Conservation (phyloP, 2,888 invertebrate genomes). For the Melieria omissa region DNA sequence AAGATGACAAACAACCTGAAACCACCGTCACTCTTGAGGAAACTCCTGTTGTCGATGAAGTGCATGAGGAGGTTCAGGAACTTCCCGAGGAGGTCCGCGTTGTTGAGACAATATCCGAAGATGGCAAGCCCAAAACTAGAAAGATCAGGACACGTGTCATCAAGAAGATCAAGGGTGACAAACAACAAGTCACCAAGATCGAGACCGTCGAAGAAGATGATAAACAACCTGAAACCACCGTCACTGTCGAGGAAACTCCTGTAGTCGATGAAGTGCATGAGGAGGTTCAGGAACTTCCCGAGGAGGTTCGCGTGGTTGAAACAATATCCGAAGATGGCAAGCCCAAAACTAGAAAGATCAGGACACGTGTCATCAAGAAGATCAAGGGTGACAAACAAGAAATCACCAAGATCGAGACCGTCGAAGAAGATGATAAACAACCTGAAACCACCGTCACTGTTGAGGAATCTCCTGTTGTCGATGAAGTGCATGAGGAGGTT, state of each 20-base stretch:
- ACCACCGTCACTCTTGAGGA: conserved; percentile 54
- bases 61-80: conserved; percentile 39
- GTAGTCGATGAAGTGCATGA: conserved; percentile 21
- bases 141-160: conserved; percentile 21
- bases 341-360: conserved; percentile 46
- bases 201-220: conserved; percentile 37
- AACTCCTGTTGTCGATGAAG: conserved; percentile 40
- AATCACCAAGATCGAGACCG: conserved; percentile 49
- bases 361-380: conserved; percentile 49
- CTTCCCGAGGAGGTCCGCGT: conserved; percentile 36
- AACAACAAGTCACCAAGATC: neutral
- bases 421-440: conserved; percentile 47
- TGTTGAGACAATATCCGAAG: conserved; percentile 35
- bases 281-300: conserved; percentile 25
- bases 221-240: conserved; percentile 37
- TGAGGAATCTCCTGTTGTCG: conserved; percentile 37
- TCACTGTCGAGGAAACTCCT: conserved; percentile 34
- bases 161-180: no score
- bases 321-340: conserved; percentile 57
- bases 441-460: conserved; percentile 46
- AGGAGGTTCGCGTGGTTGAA: conserved; percentile 52
- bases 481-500: conserved; percentile 30
- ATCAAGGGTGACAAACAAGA: conserved; percentile 49
- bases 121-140: conserved; percentile 36
- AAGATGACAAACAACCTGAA: conserved; percentile 60